Evolutionary conservation across 1,140 invertebrate species (phyloP), one percentile per base, ranked within the genome.

Genomic region (Octopus sinensis): DNA sequence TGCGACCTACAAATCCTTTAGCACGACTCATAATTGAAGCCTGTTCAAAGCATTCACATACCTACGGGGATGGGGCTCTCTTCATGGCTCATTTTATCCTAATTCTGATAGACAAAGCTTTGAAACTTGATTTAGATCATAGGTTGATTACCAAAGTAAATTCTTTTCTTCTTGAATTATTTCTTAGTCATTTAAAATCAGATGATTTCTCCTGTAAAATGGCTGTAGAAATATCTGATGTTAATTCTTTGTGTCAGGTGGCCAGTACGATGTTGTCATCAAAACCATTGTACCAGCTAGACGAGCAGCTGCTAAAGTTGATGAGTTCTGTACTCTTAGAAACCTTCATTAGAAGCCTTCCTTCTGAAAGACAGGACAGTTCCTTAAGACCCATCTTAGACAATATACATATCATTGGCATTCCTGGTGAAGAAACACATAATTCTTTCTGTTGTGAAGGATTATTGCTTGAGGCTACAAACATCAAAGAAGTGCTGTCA

Each of bases 181-280:
- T 53, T 43, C 43, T 43, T 17, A 6, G 52, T 13, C 3, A 30
- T 53, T 30, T 77, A 17, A 17, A 77, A 13, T 77, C 23, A 23
- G n/a, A 30, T 52, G 76, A 53, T 77, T 77, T 51, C 52, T 13
- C 5, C 23, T 77, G 76, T 77, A 77, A 77, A 43, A 77, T 77
- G 52, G 5, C 43, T 6, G 17, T 53, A 77, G 76, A 53, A 77
- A 53, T 43, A 6, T 53, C 76, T 6, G 52, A 77, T 52, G 76
- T 77, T 52, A 17, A 77, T 13, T 77, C 52, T 23, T 53, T 17
- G 30, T 23, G 12, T 51, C 52, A 13, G 23, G 30, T 77, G 17
- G 52, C 52, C 43, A 17, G 52, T 52, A 51, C 6, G 17, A 53
- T 77, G 30, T 51, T 77, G 13, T 51, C 43, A 9, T 6, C 76